Evolutionary conservation across 2,113 vertebrate species (phyloP).

Genomic region (Pelvicachromis taeniatus): DNA sequence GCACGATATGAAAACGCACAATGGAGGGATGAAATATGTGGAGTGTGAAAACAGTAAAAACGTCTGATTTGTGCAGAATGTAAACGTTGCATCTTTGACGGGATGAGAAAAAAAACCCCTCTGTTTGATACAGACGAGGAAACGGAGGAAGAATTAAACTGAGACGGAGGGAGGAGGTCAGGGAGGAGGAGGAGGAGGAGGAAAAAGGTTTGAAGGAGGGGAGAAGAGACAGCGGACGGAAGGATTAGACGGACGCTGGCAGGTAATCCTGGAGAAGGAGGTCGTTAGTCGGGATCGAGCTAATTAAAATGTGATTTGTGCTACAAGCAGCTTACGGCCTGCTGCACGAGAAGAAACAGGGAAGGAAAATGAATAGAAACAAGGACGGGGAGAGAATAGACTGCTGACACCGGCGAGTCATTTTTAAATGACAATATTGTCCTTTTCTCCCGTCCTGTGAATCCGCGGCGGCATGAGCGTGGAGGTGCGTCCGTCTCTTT

Average conservation of each 20-base stretch:
- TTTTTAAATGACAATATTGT: not conserved
- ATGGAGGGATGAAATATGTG: conserved; percentile 12
- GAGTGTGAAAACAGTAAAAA: conserved; percentile 18
- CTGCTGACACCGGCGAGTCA: not conserved
- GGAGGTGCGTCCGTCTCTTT: not conserved
- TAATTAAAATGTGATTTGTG: conserved; percentile 66
- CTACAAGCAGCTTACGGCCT: conserved; percentile 50
- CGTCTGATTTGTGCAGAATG: conserved; percentile 4
- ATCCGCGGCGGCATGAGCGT: not conserved
- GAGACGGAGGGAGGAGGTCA: not conserved
- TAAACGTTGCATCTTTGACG: not conserved
- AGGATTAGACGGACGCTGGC: conserved; percentile 53
- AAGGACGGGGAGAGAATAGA: not conserved
- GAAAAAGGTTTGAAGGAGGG: not conserved
- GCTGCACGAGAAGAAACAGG: not conserved
- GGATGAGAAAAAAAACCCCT: not conserved
- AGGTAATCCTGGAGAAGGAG: conserved; percentile 58
- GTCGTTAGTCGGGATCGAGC: conserved; percentile 50
- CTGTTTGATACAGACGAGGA: not conserved
- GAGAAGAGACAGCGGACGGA: not conserved
- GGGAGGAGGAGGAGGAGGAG: not conserved
- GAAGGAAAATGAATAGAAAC: not conserved
- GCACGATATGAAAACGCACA: conserved; percentile 5
- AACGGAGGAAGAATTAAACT: not conserved
- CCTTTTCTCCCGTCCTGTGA: not conserved